Conservation (phyloP, 1,140 invertebrate species). For the Bombus difficillimus region DNA sequence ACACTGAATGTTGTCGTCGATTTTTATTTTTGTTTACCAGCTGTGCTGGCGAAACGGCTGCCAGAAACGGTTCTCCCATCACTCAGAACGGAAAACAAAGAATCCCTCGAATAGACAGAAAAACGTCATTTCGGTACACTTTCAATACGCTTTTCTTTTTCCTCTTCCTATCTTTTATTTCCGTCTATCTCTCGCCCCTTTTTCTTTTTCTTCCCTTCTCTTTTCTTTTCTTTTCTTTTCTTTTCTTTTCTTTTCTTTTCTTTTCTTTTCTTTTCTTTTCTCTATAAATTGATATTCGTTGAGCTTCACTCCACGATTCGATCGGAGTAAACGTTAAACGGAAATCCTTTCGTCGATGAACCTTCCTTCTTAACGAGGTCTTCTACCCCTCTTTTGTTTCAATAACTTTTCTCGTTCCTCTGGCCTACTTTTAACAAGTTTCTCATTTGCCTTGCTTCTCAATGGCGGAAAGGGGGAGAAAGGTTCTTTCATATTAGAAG, state of each 20-base stretch:
- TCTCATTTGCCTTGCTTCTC: background rate
- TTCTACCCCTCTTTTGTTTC: background rate
- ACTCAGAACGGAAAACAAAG: background rate
- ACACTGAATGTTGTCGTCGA: background rate
- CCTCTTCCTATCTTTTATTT: background rate
- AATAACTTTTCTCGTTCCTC: background rate
- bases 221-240: too few species aligned
- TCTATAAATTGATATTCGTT: background rate
- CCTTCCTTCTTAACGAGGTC: slow-evolving; percentile 5
- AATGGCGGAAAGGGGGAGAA: too few species aligned
- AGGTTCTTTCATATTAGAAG: background rate
- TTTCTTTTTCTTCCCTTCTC: too few species aligned
- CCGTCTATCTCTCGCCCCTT: too few species aligned
- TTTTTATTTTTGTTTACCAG: slow-evolving; percentile 6
- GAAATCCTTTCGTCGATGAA: background rate
- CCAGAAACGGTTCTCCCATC: background rate
- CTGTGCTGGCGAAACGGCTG: too few species aligned
- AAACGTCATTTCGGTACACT: background rate
- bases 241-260: too few species aligned
- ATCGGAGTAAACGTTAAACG: background rate
- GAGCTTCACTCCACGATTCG: background rate
- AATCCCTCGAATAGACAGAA: background rate
- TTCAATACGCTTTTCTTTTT: too few species aligned
- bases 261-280: too few species aligned
- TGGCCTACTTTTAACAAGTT: slow-evolving; percentile 11